A percentile compares a stretch with the other conserved stretches of the same genome.
Conservation (phyloP, 2,888 invertebrate genomes). For the Ormia ochracea region DNA sequence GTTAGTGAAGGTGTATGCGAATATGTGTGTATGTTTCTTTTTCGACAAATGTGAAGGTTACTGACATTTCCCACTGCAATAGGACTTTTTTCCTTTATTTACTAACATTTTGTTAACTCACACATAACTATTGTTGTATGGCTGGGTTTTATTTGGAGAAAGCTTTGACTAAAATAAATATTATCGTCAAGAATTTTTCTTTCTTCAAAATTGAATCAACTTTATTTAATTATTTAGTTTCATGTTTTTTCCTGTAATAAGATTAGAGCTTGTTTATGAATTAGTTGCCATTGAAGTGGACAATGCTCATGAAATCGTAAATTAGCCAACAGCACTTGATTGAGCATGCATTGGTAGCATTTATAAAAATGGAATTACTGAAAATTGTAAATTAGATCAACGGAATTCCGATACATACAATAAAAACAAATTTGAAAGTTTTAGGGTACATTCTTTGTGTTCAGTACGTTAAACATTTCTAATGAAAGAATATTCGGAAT, state of each 20-base stretch:
- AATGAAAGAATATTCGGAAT: too few relatives aligned
- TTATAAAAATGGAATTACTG: too few relatives aligned
- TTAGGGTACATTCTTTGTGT: too few relatives aligned
- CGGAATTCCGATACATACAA: too few relatives aligned
- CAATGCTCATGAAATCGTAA: not conserved
- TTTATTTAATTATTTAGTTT: not conserved
- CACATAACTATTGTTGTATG: conserved; percentile 12
- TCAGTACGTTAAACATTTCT: too few relatives aligned
- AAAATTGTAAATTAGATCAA: too few relatives aligned
- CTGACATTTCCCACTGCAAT: conserved; percentile 64
- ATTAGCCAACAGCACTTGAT: too few relatives aligned
- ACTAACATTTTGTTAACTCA: conserved; percentile 31
- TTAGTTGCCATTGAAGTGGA: not conserved
- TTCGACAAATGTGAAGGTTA: conserved; percentile 65
- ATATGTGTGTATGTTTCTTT: conserved; percentile 30
- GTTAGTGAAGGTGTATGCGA: conserved; percentile 54
- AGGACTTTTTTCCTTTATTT: conserved; percentile 13
- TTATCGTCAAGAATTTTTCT: not conserved
- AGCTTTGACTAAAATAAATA: conserved; percentile 48
- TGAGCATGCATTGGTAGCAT: too few relatives aligned
- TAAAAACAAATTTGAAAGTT: too few relatives aligned
- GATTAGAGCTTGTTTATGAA: not conserved
- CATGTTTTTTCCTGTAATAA: too few relatives aligned
- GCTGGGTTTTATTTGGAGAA: conserved; percentile 56
- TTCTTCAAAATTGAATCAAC: not conserved